Evolutionary conservation across 2,797 vertebrate species (phyloP), one percentile per base, ranked within the genome.

Genomic region (Melanotaenia parkinsoni): DNA sequence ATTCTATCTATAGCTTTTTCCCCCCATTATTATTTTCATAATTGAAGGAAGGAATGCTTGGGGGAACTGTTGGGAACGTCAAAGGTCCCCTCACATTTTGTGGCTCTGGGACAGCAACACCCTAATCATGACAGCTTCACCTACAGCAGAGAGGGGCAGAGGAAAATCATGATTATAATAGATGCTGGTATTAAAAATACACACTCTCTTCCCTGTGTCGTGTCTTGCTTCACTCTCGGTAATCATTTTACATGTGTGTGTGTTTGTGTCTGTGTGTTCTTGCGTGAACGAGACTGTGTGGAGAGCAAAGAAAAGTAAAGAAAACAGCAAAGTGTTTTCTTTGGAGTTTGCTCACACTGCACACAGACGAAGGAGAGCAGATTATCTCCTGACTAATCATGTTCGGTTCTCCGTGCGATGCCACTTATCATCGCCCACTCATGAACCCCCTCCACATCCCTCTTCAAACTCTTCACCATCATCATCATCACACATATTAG

Each of bases 291-390:
- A 50, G 56, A 64, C 63, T 56, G 63, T 70, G 57, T 64, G 72
- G 60, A 62, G 70, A 65, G 81, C 43, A 79, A 50, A 78, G 75
- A 74, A 74, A 81, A 62, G 85, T 45, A 86, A 87, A 85, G 85
- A 86, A 89, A 92, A 91, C 88, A 90, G 67, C 0, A 2, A 5
- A 72, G 63, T 91, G 86, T 92, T 93, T 92, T 89, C 88, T 80
- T 92, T 91, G 87, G 89, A 88, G 72, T 77, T 77, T 83, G 68
- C 77, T 59, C 79, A 82, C 78, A 32, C 72, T 67, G 67, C 72
- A 70, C 51, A 65, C 67, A 71, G 61, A 69, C 62, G 3, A 67
- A 75, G 74, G 67, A 80, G 80, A 82, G 67, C 56, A 69, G 47
- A 89, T 91, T 82, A 88, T 85, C 89, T 88, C 75, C 79, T 76